phyloP scores from a whole-genome alignment of 2,888 invertebrate genomes.

The Hartigia nigra region DNA sequence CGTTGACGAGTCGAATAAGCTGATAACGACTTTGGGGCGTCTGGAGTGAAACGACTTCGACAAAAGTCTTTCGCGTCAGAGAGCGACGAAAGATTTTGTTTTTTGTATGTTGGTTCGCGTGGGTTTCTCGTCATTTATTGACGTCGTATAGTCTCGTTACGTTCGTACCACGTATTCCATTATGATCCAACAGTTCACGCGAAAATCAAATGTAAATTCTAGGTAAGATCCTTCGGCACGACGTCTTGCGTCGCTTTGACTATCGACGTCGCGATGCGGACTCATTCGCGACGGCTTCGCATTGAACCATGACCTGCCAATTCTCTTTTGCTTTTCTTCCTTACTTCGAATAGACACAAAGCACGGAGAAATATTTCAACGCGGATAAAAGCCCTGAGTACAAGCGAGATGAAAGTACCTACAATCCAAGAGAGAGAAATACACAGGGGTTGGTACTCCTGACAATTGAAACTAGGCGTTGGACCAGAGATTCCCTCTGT shows the following conservation, averaged over 20 bases:
- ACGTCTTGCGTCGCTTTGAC: background rate
- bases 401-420: background rate
- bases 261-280: background rate
- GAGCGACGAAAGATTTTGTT: background rate
- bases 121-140: background rate
- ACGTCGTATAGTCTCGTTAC: background rate
- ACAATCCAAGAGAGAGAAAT: background rate
- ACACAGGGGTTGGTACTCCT: background rate
- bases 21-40: background rate
- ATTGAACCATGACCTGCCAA: background rate
- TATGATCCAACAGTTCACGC: background rate
- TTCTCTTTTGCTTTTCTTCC: conserved; percentile 16
- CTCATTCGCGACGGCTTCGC: background rate
- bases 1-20: background rate
- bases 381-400: background rate
- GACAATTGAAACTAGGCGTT: background rate
- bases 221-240: background rate
- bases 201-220: background rate
- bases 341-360: conserved; percentile 37
- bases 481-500: conserved; percentile 21
- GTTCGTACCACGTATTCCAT: background rate
- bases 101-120: background rate
- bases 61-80: background rate
- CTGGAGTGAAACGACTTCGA: background rate
- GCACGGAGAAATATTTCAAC: conserved; percentile 48